Evolutionary conservation across 2,888 invertebrate species (phyloP).

Genomic region (Cosmia pyralina): DNA sequence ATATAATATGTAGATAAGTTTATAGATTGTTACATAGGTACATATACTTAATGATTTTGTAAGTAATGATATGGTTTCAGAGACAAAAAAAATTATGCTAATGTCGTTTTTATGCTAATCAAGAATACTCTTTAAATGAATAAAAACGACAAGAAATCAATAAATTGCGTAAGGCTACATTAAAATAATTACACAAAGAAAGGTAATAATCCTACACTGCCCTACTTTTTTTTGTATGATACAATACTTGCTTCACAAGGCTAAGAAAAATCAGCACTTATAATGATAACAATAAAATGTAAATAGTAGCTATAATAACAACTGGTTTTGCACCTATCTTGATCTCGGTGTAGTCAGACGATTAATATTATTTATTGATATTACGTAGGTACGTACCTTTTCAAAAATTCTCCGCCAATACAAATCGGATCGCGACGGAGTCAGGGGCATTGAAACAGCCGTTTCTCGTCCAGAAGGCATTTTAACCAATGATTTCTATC

Average conservation of each 20-base stretch:
- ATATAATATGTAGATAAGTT: background rate
- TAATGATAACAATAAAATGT: constrained; percentile 1
- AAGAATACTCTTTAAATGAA: background rate
- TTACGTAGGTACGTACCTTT: constrained; percentile 77
- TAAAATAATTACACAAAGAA: constrained; percentile 5
- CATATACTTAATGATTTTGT: background rate
- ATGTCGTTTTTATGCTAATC: constrained; percentile 1
- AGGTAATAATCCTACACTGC: background rate
- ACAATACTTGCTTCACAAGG: background rate
- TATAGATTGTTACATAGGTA: background rate
- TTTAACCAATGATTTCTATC: constrained; percentile 30
- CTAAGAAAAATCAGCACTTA: background rate
- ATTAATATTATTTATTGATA: background rate
- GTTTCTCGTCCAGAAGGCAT: constrained; percentile 84
- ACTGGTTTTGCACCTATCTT: constrained; percentile 52
- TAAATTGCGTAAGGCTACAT: constrained; percentile 2
- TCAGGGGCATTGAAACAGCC: constrained; percentile 84
- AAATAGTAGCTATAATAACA: constrained; percentile 35
- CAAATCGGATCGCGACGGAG: constrained; percentile 84
- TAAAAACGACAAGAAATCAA: constrained; percentile 1
- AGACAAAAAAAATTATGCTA: background rate
- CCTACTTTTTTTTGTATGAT: background rate
- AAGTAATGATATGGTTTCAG: background rate
- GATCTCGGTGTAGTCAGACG: background rate
- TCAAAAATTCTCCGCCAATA: constrained; percentile 89